Conservation (phyloP, 2,797 vertebrate genomes). For the Choloepus didactylus region DNA sequence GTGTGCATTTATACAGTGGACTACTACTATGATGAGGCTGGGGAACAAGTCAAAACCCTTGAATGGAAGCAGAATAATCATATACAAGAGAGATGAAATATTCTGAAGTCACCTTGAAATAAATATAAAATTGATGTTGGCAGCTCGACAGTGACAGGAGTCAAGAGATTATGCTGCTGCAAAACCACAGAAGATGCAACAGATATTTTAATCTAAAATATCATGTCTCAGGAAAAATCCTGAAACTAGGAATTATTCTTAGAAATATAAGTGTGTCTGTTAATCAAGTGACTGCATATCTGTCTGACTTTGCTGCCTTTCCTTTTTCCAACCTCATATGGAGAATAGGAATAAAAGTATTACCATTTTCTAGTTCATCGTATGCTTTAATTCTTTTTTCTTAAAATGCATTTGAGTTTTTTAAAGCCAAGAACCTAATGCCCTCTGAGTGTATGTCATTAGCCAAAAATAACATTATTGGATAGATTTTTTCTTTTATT, state of each 20-base stretch:
- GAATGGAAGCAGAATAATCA: constrained; percentile 58
- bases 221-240: constrained; percentile 54
- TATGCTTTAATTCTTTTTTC: constrained; percentile 42
- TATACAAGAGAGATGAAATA: constrained; percentile 65
- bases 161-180: constrained; percentile 62
- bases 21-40: constrained; percentile 5
- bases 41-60: constrained; percentile 55
- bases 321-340: background rate
- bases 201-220: constrained; percentile 78
- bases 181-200: constrained; percentile 68
- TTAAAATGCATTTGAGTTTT: constrained; percentile 12
- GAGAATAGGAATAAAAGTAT: constrained; percentile 30
- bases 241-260: constrained; percentile 62
- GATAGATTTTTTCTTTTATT: background rate
- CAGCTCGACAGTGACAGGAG: constrained; percentile 64
- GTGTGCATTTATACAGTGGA: background rate
- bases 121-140: constrained; percentile 77
- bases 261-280: constrained; percentile 54
- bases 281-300: background rate
- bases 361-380: constrained; percentile 50
- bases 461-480: background rate
- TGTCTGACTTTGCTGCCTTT: constrained; percentile 50
- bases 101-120: constrained; percentile 79
- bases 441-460: background rate
- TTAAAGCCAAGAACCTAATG: background rate